Percentiles rank a stretch among this genome's conserved stretches.
Evolutionary conservation across 2,113 vertebrate species (phyloP).

Genomic region (Nanorana parkeri): DNA sequence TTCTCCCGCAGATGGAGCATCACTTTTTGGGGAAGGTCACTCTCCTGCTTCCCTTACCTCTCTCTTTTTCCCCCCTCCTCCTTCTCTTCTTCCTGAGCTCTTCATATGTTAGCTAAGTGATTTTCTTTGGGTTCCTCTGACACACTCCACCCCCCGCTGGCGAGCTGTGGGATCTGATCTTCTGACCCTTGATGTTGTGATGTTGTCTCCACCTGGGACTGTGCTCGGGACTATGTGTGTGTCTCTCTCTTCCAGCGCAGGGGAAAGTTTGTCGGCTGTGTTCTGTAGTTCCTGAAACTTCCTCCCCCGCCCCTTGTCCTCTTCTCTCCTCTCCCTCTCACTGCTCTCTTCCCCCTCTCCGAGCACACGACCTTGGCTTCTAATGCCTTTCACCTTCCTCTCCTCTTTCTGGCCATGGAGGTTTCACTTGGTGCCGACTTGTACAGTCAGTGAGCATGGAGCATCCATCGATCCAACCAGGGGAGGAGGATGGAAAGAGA

Average conservation of each 20-base stretch:
- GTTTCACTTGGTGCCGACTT: constrained; percentile 2
- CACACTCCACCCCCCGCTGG: constrained; percentile 19
- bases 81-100: neutral
- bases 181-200: constrained; percentile 40
- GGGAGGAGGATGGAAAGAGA: neutral
- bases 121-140: constrained; percentile 61
- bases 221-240: neutral
- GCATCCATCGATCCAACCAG: constrained; percentile 16
- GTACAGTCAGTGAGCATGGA: constrained; percentile 3
- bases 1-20: constrained; percentile 73
- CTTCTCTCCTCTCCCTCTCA: too few relatives aligned
- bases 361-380: constrained; percentile 32
- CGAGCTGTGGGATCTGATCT: neutral
- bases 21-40: constrained; percentile 73
- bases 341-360: constrained; percentile 4
- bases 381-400: neutral
- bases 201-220: neutral
- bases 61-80: constrained; percentile 39
- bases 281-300: constrained; percentile 64
- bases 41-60: constrained; percentile 62
- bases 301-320: constrained; percentile 52
- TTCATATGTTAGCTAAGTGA: too few relatives aligned
- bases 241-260: neutral
- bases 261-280: constrained; percentile 56
- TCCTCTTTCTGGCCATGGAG: neutral